Conservation (phyloP, 1,140 invertebrate species). For the Contarinia nasturtii region DNA sequence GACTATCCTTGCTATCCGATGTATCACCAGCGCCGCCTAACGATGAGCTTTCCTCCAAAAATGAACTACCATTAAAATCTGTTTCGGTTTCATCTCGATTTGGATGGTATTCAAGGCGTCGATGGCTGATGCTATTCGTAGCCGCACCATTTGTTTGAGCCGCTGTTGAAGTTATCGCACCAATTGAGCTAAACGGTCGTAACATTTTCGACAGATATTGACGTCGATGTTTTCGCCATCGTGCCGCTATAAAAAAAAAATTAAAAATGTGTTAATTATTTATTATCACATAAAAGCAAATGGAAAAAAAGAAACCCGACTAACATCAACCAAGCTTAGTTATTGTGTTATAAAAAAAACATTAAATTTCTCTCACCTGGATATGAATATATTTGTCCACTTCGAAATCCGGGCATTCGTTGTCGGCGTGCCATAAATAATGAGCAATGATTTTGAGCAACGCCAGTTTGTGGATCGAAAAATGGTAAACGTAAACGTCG, state of each 20-base stretch:
- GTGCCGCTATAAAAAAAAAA: slow-evolving; percentile 7
- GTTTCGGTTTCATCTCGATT: slow-evolving; percentile 11
- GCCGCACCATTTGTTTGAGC: too few relatives aligned
- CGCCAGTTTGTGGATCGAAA: slow-evolving; percentile 87
- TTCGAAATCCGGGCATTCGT: slow-evolving; percentile 68
- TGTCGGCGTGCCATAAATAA: slow-evolving; percentile 76
- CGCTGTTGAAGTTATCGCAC: not conserved
- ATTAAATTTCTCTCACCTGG: slow-evolving; percentile 25
- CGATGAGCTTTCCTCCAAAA: slow-evolving; percentile 20
- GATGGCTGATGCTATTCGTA: not conserved
- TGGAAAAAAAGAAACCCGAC: too few relatives aligned
- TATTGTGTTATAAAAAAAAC: slow-evolving; percentile 28
- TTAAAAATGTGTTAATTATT: too few relatives aligned
- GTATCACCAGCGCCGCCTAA: slow-evolving; percentile 17
- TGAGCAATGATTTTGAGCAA: slow-evolving; percentile 85
- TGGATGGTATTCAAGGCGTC: not conserved
- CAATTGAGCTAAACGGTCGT: not conserved
- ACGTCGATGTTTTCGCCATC: slow-evolving; percentile 21
- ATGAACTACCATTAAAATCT: slow-evolving; percentile 18
- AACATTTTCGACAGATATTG: slow-evolving; percentile 23
- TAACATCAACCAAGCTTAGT: too few relatives aligned
- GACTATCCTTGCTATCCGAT: slow-evolving; percentile 22
- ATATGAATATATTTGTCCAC: slow-evolving; percentile 89
- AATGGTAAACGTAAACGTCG: slow-evolving; percentile 83
- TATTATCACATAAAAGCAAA: too few relatives aligned